Percentiles rank a stretch among this genome's conserved stretches.
These are phyloP conservation scores for Indicator maculatus DNA, from an alignment of 2,113 vertebrate species.

Conservation along the genomic window DNA sequence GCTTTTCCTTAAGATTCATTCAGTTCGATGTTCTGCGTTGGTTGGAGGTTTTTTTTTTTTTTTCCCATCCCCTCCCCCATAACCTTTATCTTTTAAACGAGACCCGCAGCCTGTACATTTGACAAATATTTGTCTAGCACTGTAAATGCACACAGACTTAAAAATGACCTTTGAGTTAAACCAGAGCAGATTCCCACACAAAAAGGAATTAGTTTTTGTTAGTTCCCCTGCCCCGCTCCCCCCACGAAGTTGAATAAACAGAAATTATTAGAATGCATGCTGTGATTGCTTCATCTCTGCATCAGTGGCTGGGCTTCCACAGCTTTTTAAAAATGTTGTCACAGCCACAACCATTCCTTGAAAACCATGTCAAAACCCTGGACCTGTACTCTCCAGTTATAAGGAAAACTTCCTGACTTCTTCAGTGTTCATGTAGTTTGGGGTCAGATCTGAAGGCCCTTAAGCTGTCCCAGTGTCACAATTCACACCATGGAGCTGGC, in stretches of 20 bases:
- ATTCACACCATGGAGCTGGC: neutral
- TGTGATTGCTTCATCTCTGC: constrained; percentile 26
- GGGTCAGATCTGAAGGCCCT: neutral
- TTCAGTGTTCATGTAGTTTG: neutral
- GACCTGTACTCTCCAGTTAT: neutral
- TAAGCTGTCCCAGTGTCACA: neutral
- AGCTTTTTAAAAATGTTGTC: neutral
- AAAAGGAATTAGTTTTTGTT: constrained; percentile 36
- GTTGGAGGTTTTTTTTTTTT: neutral
- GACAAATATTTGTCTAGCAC: constrained; percentile 43
- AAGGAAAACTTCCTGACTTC: neutral
- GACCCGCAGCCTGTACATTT: constrained; percentile 38
- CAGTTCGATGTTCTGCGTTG: neutral
- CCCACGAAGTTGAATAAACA: neutral
- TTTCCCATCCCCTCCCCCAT: neutral
- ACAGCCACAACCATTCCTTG: neutral
- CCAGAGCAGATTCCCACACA: constrained; percentile 20
- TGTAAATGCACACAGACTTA: neutral
- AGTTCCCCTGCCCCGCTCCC: no score
- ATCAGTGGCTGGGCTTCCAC: neutral
- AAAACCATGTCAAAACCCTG: neutral
- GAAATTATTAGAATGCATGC: constrained; percentile 21
- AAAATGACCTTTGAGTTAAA: constrained; percentile 31
- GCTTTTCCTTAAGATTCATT: neutral
- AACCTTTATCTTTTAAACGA: constrained; percentile 50